Percentiles rank a stretch among this genome's conserved stretches.
These are phyloP conservation scores for Rhopilema esculentum DNA, from an alignment of 30 jellyfish, hydroid and myxozoan species.

Conservation along the genomic window DNA sequence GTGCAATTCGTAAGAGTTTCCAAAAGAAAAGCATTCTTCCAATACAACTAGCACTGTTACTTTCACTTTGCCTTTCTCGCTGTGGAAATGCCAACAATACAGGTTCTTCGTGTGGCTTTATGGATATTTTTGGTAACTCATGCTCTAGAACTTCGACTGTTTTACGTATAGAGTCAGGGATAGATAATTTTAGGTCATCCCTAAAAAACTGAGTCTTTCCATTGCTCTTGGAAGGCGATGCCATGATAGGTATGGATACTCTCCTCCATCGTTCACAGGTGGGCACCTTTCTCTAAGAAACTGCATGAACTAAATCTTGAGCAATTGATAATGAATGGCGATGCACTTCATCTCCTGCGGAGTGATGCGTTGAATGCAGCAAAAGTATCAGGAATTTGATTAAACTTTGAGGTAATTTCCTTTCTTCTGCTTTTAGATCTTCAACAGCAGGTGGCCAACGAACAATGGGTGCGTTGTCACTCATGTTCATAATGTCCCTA, in stretches of 20 bases:
- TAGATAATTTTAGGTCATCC: not conserved
- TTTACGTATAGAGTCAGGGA: not conserved
- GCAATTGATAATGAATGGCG: not conserved
- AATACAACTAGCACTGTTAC: not conserved
- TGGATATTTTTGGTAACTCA: not conserved
- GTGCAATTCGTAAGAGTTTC: not conserved
- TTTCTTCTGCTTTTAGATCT: not conserved
- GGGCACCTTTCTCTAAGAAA: slow-evolving; percentile 42
- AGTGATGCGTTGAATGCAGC: not conserved
- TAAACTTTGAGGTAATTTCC: slow-evolving; percentile 18
- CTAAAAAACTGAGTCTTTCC: no score
- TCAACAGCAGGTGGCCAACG: slow-evolving; percentile 70
- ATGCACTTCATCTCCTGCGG: slow-evolving; percentile 7
- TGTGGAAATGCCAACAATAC: not conserved
- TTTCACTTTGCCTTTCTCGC: not conserved
- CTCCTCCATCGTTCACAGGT: slow-evolving; percentile 17
- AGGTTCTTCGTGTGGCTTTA: not conserved
- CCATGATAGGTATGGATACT: slow-evolving; percentile 55
- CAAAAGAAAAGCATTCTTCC: slow-evolving; percentile 3
- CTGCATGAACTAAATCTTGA: slow-evolving; percentile 39
- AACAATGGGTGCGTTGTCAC: not conserved
- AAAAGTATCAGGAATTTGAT: not conserved
- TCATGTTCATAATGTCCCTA: no score
- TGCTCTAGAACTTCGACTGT: not conserved
- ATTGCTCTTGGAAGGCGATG: slow-evolving; percentile 57